Evolutionary conservation across 2,888 invertebrate species (phyloP), one percentile per base, ranked within the genome.

Genomic region (Ecdyonurus torrentis): DNA sequence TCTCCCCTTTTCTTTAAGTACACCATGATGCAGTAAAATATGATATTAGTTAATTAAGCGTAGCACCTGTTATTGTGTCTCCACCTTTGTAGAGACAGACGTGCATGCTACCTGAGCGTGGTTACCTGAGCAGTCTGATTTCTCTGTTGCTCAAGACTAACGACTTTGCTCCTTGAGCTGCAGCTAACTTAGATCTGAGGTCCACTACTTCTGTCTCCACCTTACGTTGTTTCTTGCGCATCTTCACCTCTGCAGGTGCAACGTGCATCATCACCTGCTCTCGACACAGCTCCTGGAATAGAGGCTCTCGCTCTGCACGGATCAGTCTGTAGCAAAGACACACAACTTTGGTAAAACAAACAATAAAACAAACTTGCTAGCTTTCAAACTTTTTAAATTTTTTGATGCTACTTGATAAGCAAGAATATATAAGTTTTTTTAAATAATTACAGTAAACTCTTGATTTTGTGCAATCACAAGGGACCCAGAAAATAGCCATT

Each of bases 61-160:
- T 15, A 58, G 58, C n/a, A 61, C 60, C 50, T 61, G 18, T 18
- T 22, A 18, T 15, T 22, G 22, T 20, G 22, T 22, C 18, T 15
- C 18, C 1, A 20, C n/a, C 19, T 18, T 19, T 19, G 18, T 58
- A 19, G 23, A 1, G 22, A 3, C 18, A 60, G 23, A 1, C 2
- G 19, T 18, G 25, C 18, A 20, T n/a, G n/a, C n/a, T n/a, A n/a
- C n/a, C n/a, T n/a, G n/a, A n/a, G n/a, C n/a, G 50, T 10, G 55
- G 64, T 65, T 72, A 84, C 84, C 85, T 79, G 66, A 94, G 77
- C 65, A 94, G 78, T 70, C 93, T 82, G 69, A 94, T 93, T 77
- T 94, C 94, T 68, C 94, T 81, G 74, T 94, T 94, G 72, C 91
- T 92, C 65, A 94, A 78, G 60, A 94, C 94, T 72, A 94, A 87